phyloP scores from a whole-genome alignment of 2,113 vertebrate genomes.

The Trochalopteron elliotii region DNA sequence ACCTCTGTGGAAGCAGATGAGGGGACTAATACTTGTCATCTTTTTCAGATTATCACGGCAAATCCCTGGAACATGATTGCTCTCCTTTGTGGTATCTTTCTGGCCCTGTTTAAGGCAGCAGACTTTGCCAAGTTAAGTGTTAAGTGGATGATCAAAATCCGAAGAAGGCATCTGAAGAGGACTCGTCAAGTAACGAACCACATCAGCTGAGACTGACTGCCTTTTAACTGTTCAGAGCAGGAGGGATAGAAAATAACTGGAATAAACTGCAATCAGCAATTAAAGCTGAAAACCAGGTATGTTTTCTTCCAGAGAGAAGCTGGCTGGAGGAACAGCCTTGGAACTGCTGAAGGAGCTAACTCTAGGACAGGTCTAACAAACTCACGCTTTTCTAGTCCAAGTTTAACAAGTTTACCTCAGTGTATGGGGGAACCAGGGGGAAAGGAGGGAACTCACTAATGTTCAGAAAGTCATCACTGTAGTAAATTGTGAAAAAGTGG shows the following conservation, averaged over 20 bases:
- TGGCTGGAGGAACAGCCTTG: neutral
- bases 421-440: neutral
- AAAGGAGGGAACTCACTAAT: neutral
- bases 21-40: neutral
- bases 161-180: slow-evolving; percentile 85
- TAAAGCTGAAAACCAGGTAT: neutral
- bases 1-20: neutral
- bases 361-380: slow-evolving; percentile 26
- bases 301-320: neutral
- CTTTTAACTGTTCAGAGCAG: neutral
- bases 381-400: neutral
- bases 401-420: slow-evolving; percentile 19
- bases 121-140: slow-evolving; percentile 93
- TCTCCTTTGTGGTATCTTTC: slow-evolving; percentile 93
- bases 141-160: slow-evolving; percentile 93
- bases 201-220: slow-evolving; percentile 74
- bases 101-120: slow-evolving; percentile 96
- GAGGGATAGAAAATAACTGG: neutral
- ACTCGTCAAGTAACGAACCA: slow-evolving; percentile 81
- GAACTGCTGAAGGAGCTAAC: neutral
- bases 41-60: slow-evolving; percentile 90
- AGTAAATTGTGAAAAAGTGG: neutral
- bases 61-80: slow-evolving; percentile 94
- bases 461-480: neutral
- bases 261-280: neutral